A percentile compares a stretch with the other conserved stretches of the same genome.
Conservation (phyloP, 2,797 vertebrate species). For the Sebastes hubbsi region DNA sequence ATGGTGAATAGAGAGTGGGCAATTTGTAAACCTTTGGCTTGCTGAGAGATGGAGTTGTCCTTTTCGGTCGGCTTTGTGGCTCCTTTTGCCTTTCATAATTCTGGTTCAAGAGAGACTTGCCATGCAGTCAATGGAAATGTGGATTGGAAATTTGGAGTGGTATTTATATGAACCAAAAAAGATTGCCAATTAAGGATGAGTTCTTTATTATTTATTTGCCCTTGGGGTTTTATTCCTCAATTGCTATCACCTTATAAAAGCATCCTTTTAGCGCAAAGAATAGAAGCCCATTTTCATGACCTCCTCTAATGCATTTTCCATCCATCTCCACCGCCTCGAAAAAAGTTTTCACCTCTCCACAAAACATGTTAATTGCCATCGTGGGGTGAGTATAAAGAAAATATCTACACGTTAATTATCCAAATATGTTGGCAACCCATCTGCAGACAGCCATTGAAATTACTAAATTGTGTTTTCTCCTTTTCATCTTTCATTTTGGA, state of each 20-base stretch:
- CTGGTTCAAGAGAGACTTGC: conserved; percentile 79
- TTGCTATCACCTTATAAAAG: conserved; percentile 86
- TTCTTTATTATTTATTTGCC: conserved; percentile 83
- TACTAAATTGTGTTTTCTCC: conserved; percentile 83
- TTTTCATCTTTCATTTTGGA: conserved; percentile 85
- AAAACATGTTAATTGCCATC: conserved; percentile 88
- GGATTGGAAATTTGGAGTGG: conserved; percentile 76
- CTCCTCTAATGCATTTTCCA: conserved; percentile 85
- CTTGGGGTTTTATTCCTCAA: conserved; percentile 84
- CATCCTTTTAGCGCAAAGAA: conserved; percentile 84
- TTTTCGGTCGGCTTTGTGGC: conserved; percentile 72
- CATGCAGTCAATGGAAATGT: conserved; percentile 74
- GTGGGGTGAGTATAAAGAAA: conserved; percentile 81
- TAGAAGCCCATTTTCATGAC: conserved; percentile 82
- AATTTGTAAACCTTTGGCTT: conserved; percentile 68
- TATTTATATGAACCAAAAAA: conserved; percentile 77
- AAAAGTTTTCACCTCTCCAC: conserved; percentile 87
- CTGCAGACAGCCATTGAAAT: conserved; percentile 85
- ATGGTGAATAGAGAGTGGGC: conserved; percentile 63
- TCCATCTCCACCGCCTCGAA: conserved; percentile 80
- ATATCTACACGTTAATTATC: conserved; percentile 88
- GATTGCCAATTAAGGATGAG: conserved; percentile 84
- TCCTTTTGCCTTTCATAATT: conserved; percentile 69
- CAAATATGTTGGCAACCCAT: conserved; percentile 86
- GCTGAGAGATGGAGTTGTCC: conserved; percentile 67